Evolutionary conservation across 2,888 invertebrate genomes (phyloP).

Genomic region (Amaurobius ferox): DNA sequence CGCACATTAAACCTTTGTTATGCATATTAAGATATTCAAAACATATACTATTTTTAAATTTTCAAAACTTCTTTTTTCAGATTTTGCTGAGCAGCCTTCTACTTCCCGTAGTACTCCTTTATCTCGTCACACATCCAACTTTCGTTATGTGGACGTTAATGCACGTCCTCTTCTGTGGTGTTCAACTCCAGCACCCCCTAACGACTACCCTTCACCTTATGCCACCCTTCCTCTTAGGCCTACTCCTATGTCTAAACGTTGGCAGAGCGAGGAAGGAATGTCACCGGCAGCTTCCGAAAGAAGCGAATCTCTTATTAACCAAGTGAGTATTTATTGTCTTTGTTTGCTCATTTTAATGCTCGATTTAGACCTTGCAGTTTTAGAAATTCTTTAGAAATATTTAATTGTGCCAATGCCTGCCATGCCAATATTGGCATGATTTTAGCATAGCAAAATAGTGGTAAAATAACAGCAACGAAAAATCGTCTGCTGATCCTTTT

Average conservation of each 20-base stretch:
- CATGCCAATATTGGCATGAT: too few relatives aligned
- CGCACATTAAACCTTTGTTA: too few relatives aligned
- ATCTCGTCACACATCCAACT: slow-evolving; percentile 47
- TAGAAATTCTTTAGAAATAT: too few relatives aligned
- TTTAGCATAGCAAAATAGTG: too few relatives aligned
- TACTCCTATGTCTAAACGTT: slow-evolving; percentile 45
- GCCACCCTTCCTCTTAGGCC: slow-evolving; percentile 53
- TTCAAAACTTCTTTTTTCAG: slow-evolving; percentile 20
- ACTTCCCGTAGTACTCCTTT: slow-evolving; percentile 50
- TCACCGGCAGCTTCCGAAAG: slow-evolving; percentile 46
- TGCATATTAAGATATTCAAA: too few relatives aligned
- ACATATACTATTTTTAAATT: too few relatives aligned
- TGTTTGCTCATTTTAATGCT: too few relatives aligned
- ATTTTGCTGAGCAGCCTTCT: slow-evolving; percentile 45
- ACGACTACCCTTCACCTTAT: slow-evolving; percentile 66
- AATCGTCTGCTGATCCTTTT: too few relatives aligned
- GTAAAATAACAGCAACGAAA: too few relatives aligned
- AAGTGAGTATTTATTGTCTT: slow-evolving; percentile 37
- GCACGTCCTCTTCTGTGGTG: slow-evolving; percentile 60
- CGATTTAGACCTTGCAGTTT: too few relatives aligned
- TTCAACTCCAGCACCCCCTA: slow-evolving; percentile 59
- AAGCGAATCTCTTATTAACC: slow-evolving; percentile 55
- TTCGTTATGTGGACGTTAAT: slow-evolving; percentile 59
- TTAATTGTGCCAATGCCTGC: too few relatives aligned
- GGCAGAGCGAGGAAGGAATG: slow-evolving; percentile 61